Base-by-base conservation (phyloP, 2,113 vertebrate species). In the Strix aluco region DNA sequence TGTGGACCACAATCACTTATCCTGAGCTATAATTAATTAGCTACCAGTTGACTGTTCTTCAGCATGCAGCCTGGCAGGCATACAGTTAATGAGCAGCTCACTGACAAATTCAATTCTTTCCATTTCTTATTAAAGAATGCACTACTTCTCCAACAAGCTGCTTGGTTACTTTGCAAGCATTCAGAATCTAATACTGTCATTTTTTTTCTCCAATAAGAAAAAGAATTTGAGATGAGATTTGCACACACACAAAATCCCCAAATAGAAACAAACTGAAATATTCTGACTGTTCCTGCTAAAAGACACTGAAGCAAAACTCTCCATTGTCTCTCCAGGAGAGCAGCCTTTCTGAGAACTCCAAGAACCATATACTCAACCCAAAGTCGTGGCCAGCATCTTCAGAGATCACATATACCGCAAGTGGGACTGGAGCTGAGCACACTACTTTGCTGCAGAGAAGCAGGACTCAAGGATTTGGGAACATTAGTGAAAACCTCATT, bases 331-430 rank as follows among this genome's bases (percentile, higher is more conserved):
- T 61, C 26, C 47, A 65, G 49, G 49, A 81, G 16, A 58, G 13
- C 55, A 57, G 36, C 29, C 49, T 71, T 47, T 57, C 79, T 54
- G 49, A 86, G 62, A 81, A 69, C 25, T 81, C 44, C 63, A 77
- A 22, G 42, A 70, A 52, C 18, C 17, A 46, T 52, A 51, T 30
- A 52, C 29, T 86, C 34, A 46, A 30, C 23, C 23, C 49, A 32
- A 57, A 70, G 20, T 36, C 38, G 32, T 1, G 3, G 25, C 20
- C 51, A 81, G 34, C 30, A 47, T 40, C 62, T 58, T 81, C 57
- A 52, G 36, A 40, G 17, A 70, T 7, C 55, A 21, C 1, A 3
- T 14, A 15, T 9, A 29, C 15, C 0, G 0, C 30, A 66, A 10
- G 67, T 20, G 13, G n/a, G 47, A 74, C 29, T 17, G 21, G 44